Conservation (phyloP, 2,797 vertebrate genomes). For the Lacerta viridis region DNA sequence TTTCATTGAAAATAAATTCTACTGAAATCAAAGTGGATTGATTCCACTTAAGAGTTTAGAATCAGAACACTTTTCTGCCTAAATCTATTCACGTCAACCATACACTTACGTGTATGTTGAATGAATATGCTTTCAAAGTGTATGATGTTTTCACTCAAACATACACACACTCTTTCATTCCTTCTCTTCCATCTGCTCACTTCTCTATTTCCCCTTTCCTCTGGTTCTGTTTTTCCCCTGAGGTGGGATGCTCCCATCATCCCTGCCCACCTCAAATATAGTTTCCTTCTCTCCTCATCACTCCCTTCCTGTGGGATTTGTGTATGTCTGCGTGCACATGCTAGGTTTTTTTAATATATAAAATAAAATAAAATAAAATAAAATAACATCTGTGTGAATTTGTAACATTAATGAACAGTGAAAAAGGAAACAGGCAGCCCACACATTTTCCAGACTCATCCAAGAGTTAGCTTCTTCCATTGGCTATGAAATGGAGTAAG, state of each 20-base stretch:
- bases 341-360: neutral
- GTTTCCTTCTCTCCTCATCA: neutral
- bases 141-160: neutral
- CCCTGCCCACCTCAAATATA: neutral
- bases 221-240: neutral
- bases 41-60: neutral
- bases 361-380: neutral
- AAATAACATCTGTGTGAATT: conserved; percentile 17
- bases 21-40: neutral
- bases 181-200: conserved; percentile 19
- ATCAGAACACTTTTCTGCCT: neutral
- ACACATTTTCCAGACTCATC: conserved; percentile 35
- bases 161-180: conserved; percentile 14
- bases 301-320: neutral
- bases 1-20: conserved; percentile 7
- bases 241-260: no score
- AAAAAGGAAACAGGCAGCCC: conserved; percentile 21
- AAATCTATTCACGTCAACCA: neutral
- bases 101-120: neutral
- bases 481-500: conserved; percentile 17
- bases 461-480: conserved; percentile 29
- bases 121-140: neutral
- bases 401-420: conserved; percentile 15
- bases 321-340: neutral
- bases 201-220: neutral